Evolutionary conservation across 2,113 vertebrate genomes (phyloP).

Genomic region (Xenotilapia flavipinnis): DNA sequence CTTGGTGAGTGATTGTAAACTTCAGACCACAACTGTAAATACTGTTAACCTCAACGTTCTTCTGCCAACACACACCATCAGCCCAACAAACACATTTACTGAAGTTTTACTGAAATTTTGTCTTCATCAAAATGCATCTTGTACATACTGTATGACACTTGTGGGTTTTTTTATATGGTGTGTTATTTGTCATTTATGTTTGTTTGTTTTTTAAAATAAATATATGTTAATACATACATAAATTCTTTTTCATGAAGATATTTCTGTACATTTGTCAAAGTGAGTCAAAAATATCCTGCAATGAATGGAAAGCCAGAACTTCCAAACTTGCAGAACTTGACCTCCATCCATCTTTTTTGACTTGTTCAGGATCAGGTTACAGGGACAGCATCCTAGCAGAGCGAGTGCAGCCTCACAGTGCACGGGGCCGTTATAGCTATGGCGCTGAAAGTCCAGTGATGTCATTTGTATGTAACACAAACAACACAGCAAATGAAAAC

Average conservation of each 20-base stretch:
- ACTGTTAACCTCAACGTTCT: constrained; percentile 20
- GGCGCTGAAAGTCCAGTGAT: not conserved
- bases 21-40: not conserved
- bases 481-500: too few species aligned
- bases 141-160: not conserved
- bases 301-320: not conserved
- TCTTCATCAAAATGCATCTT: not conserved
- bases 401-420: not conserved
- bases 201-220: constrained; percentile 11
- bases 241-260: not conserved
- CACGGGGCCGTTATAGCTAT: not conserved
- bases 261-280: not conserved
- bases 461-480: too few species aligned
- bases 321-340: not conserved
- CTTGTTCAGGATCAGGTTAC: not conserved
- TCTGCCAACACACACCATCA: constrained; percentile 33
- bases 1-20: not conserved
- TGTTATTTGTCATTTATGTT: not conserved
- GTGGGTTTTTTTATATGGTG: not conserved
- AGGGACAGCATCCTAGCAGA: not conserved
- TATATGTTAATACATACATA: not conserved
- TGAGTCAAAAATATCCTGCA: not conserved
- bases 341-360: not conserved
- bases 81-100: not conserved
- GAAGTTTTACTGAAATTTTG: not conserved